Evolutionary conservation across 2,113 vertebrate species (phyloP).

Genomic region (Cairina moschata): DNA sequence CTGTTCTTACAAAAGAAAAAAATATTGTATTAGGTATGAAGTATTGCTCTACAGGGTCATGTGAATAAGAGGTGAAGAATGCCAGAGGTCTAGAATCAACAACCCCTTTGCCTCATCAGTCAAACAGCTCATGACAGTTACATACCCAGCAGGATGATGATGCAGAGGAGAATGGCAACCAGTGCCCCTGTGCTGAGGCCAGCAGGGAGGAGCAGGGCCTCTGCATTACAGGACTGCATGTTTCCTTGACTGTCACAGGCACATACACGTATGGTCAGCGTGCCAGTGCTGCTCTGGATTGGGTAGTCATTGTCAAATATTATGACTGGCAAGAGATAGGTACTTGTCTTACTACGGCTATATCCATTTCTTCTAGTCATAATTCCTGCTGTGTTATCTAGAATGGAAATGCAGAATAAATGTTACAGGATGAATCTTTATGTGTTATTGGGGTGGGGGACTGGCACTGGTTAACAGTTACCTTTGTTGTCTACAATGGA

Average conservation of each 20-base stretch:
- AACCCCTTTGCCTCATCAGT: background rate
- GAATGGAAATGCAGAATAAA: background rate
- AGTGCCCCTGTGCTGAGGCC: constrained; percentile 82
- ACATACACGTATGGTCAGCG: constrained; percentile 80
- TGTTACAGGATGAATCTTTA: background rate
- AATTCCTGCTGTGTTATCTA: constrained; percentile 85
- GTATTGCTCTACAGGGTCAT: background rate
- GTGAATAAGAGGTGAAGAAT: background rate
- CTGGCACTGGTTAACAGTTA: constrained; percentile 5
- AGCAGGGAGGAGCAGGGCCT: constrained; percentile 76
- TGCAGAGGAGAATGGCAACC: constrained; percentile 81
- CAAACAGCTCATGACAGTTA: background rate
- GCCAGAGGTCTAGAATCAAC: accelerated
- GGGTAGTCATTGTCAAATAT: constrained; percentile 86
- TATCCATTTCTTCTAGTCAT: constrained; percentile 81
- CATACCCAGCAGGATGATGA: constrained; percentile 78
- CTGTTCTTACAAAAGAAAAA: background rate
- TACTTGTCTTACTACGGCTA: constrained; percentile 77
- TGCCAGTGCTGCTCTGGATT: constrained; percentile 82
- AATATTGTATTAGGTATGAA: background rate
- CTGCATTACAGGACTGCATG: constrained; percentile 79
- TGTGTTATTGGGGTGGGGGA: too few relatives aligned
- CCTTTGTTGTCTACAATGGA: constrained; percentile 85
- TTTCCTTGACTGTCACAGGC: constrained; percentile 78
- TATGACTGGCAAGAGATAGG: constrained; percentile 78